Percentiles rank a stretch among this genome's conserved stretches.
Evolutionary conservation across 2,888 invertebrate species (phyloP).

Genomic region (Hydrotaea cyrtoneurina): DNA sequence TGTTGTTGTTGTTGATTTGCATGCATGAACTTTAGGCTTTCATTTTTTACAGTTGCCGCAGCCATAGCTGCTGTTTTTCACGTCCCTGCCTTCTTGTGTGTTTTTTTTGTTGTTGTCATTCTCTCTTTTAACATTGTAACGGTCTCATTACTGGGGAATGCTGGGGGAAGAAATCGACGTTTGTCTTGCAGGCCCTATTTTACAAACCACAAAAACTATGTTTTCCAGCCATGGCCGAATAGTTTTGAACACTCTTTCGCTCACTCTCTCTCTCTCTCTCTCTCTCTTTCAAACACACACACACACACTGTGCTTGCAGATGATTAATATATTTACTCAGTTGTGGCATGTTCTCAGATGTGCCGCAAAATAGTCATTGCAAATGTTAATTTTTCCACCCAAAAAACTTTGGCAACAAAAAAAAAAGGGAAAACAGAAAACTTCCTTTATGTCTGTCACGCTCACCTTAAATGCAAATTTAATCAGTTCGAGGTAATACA

Average conservation of each 20-base stretch:
- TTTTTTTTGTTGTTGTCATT: neutral
- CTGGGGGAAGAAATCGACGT: neutral
- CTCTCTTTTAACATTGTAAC: neutral
- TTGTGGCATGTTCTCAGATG: no score
- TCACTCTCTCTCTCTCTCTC: no score
- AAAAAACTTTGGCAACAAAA: no score
- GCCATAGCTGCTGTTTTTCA: neutral
- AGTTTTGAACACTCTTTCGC: neutral
- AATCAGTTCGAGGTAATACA: no score
- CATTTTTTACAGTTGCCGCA: slow-evolving; percentile 14
- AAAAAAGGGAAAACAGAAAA: neutral
- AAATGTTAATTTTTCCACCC: no score
- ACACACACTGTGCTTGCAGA: no score
- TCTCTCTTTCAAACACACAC: no score
- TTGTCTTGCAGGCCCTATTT: neutral
- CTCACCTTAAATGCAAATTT: slow-evolving; percentile 9
- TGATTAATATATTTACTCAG: no score
- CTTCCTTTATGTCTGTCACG: neutral
- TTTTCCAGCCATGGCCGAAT: neutral
- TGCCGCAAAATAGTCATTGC: no score
- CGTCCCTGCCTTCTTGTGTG: slow-evolving; percentile 1
- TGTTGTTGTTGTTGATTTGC: slow-evolving; percentile 35
- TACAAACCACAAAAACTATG: neutral
- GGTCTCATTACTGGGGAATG: neutral
- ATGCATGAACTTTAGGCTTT: slow-evolving; percentile 35